These are phyloP conservation scores for Peromyscus eremicus DNA, from an alignment of 2,797 vertebrate species.

Conservation along the genomic window DNA sequence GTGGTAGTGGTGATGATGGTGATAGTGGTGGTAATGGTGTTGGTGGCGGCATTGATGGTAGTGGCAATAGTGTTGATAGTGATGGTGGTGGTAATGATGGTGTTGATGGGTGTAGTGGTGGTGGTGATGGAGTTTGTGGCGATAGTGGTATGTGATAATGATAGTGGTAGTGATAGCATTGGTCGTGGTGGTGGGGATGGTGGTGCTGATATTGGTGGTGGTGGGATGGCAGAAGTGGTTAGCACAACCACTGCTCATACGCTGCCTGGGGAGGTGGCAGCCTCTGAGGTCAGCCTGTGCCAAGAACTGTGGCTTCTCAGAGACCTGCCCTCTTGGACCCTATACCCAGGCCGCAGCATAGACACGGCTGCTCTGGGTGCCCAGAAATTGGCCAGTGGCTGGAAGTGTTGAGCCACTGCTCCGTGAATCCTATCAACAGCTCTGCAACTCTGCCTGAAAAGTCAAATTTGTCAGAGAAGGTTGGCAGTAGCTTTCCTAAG, in stretches of 20 bases:
- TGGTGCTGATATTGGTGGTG: not conserved
- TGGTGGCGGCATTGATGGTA: no score
- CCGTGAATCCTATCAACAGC: accelerated
- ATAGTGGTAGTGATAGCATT: not conserved
- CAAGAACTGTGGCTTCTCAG: not conserved
- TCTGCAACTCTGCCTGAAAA: not conserved
- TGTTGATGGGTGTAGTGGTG: not conserved
- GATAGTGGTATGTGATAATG: accelerated
- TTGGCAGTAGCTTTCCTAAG: accelerated
- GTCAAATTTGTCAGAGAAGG: not conserved
- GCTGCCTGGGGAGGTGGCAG: accelerated
- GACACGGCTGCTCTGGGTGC: not conserved
- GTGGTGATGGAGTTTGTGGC: not conserved
- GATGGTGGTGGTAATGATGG: not conserved
- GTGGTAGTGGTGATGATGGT: accelerated
- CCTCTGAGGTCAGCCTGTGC: not conserved
- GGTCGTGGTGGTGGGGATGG: accelerated
- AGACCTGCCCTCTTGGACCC: not conserved
- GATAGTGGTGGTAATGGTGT: no score
- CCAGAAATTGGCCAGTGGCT: not conserved
- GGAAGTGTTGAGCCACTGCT: not conserved
- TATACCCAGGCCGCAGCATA: not conserved
- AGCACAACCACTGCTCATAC: no score
- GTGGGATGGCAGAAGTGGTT: not conserved
- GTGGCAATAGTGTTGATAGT: not conserved